A percentile compares a stretch with the other conserved stretches of the same genome.
Evolutionary conservation across 2,888 invertebrate species (phyloP).

Genomic region (Hypena proboscidalis): DNA sequence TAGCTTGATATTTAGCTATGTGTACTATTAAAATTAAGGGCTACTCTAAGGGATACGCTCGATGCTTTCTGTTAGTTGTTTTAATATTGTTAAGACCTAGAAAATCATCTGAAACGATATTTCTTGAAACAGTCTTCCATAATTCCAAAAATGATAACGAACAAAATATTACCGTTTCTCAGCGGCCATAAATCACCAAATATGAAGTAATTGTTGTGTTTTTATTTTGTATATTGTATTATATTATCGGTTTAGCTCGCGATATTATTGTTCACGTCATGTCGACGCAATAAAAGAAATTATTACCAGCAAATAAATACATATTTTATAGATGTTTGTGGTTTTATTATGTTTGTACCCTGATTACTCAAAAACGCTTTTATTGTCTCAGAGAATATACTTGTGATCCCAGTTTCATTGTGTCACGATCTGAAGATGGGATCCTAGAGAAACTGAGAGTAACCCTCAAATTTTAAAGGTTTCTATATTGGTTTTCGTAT

Average conservation of each 20-base stretch:
- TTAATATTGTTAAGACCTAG: too few species aligned
- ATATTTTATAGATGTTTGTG: slow-evolving; percentile 37
- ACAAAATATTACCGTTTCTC: slow-evolving; percentile 8
- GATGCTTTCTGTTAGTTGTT: too few species aligned
- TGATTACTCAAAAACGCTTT: neutral
- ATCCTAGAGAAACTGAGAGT: too few species aligned
- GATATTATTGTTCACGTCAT: slow-evolving; percentile 43
- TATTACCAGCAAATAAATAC: slow-evolving; percentile 50
- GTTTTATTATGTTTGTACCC: slow-evolving; percentile 9
- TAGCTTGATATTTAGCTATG: too few species aligned
- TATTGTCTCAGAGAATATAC: too few species aligned
- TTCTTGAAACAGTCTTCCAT: slow-evolving; percentile 15
- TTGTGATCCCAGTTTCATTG: slow-evolving; percentile 32
- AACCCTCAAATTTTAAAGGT: too few species aligned
- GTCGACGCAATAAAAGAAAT: slow-evolving; percentile 41
- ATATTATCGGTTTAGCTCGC: slow-evolving; percentile 34
- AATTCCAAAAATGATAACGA: neutral
- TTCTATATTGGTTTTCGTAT: too few species aligned
- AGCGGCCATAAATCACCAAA: slow-evolving; percentile 60
- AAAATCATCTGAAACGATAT: too few species aligned
- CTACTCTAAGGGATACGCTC: too few species aligned
- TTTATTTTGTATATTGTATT: slow-evolving; percentile 45
- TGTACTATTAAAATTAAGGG: too few species aligned
- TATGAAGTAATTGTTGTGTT: slow-evolving; percentile 49
- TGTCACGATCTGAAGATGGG: too few species aligned